phyloP scores from a whole-genome alignment of 2,797 vertebrate species.

The Enteromius trimaculatus region DNA sequence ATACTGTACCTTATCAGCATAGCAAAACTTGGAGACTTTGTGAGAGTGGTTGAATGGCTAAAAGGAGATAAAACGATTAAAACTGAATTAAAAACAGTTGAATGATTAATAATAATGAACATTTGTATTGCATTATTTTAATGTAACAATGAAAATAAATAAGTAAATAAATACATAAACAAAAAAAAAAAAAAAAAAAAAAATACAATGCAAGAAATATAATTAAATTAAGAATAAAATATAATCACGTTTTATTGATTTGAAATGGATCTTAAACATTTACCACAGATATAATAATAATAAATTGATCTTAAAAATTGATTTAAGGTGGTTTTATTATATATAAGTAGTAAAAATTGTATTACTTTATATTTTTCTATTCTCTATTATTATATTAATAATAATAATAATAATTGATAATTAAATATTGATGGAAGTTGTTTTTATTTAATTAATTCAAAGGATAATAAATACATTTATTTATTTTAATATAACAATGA shows the following conservation, averaged over 20 bases:
- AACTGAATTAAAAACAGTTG: too few species aligned
- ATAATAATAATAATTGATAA: background rate
- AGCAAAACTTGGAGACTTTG: slow-evolving; percentile 94
- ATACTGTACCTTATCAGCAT: slow-evolving; percentile 87
- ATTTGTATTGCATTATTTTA: too few species aligned
- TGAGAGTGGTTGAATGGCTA: slow-evolving; percentile 93
- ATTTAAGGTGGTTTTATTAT: too few species aligned
- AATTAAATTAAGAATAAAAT: background rate
- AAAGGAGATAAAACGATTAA: slow-evolving; percentile 10
- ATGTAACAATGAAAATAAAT: background rate
- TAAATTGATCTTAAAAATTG: too few species aligned
- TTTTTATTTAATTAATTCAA: background rate
- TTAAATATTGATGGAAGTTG: background rate
- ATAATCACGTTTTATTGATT: background rate
- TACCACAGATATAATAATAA: background rate
- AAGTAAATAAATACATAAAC: background rate
- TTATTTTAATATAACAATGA: too few species aligned
- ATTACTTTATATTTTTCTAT: too few species aligned
- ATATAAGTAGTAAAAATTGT: too few species aligned
- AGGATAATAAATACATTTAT: background rate
- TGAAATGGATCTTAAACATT: background rate
- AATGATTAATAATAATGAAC: too few species aligned
- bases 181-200: too few species aligned
- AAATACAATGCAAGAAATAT: background rate
- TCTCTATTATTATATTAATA: too few species aligned